Percentiles rank a stretch among this genome's conserved stretches.
Conservation (phyloP, 2,888 invertebrate genomes). For the Drosophila kuntzei region DNA sequence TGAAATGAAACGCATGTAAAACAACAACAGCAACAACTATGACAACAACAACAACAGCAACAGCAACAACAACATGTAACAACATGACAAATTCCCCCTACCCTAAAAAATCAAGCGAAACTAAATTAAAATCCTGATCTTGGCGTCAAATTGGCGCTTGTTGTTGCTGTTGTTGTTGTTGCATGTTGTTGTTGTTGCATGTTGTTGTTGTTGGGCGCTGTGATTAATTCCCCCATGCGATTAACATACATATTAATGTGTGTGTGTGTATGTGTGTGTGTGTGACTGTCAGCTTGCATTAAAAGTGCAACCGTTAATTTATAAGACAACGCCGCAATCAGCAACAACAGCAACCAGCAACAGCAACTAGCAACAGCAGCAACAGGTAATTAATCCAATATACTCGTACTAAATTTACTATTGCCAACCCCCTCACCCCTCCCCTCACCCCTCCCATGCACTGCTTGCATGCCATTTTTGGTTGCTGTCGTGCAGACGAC, state of each 20-base stretch:
- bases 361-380: slow-evolving; percentile 39
- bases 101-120: slow-evolving; percentile 44
- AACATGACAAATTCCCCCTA: slow-evolving; percentile 32
- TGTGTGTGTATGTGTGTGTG: slow-evolving; percentile 28
- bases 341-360: slow-evolving; percentile 35
- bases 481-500: slow-evolving; percentile 45
- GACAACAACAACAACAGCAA: slow-evolving; percentile 9
- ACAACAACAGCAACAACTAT: slow-evolving; percentile 42
- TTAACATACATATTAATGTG: slow-evolving; percentile 49
- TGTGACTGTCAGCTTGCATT: slow-evolving; percentile 70
- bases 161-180: slow-evolving; percentile 32
- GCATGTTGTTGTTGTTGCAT: slow-evolving; percentile 8
- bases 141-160: slow-evolving; percentile 70
- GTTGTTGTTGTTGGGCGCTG: slow-evolving; percentile 18
- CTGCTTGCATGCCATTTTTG: slow-evolving; percentile 22
- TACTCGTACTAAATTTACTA: slow-evolving; percentile 55
- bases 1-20: slow-evolving; percentile 64
- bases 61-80: slow-evolving; percentile 6
- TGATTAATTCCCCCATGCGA: slow-evolving; percentile 71
- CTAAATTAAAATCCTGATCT: slow-evolving; percentile 74
- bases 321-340: slow-evolving; percentile 64
- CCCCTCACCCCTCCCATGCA: background rate
- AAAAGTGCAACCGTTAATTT: slow-evolving; percentile 77
- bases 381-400: slow-evolving; percentile 73
- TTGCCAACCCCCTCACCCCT: slow-evolving; percentile 1